Conservation (phyloP, 1,140 invertebrate species). For the Solen grandis region DNA sequence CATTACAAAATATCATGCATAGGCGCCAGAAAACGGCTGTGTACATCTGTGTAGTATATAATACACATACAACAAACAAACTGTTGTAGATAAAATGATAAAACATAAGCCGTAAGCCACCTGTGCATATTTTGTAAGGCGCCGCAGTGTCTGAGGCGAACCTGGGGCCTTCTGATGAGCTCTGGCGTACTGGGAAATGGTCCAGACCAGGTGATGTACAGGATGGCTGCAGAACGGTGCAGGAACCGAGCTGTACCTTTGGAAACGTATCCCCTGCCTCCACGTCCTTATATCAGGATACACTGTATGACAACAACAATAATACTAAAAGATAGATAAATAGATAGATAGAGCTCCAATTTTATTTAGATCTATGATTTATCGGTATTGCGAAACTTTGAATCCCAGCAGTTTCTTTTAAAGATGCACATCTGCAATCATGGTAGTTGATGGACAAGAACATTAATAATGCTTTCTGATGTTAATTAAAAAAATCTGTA, state of each 20-base stretch:
- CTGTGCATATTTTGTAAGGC: conserved; percentile 52
- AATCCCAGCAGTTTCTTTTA: too few relatives aligned
- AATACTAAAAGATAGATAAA: conserved; percentile 10
- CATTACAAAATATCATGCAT: conserved; percentile 47
- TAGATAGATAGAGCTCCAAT: too few relatives aligned
- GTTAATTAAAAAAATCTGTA: too few relatives aligned
- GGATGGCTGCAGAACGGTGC: too few relatives aligned
- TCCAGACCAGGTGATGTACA: conserved; percentile 30
- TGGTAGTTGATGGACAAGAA: too few relatives aligned
- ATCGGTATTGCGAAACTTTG: too few relatives aligned
- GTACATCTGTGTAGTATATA: conserved; percentile 52
- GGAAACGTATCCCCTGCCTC: neutral
- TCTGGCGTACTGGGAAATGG: conserved; percentile 14
- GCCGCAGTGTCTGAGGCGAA: conserved; percentile 34
- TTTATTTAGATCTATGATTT: too few relatives aligned
- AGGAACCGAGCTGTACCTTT: too few relatives aligned
- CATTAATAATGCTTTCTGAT: too few relatives aligned
- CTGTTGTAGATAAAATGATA: conserved; percentile 58
- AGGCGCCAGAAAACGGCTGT: conserved; percentile 34
- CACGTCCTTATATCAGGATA: neutral
- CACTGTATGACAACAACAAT: neutral
- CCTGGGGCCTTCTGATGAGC: conserved; percentile 34
- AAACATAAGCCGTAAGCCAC: conserved; percentile 51
- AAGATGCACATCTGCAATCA: too few relatives aligned
- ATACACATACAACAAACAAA: conserved; percentile 55